These are phyloP conservation scores for Rhagologus leucostigma DNA, from an alignment of 2,113 vertebrate genomes.

Conservation along the genomic window DNA sequence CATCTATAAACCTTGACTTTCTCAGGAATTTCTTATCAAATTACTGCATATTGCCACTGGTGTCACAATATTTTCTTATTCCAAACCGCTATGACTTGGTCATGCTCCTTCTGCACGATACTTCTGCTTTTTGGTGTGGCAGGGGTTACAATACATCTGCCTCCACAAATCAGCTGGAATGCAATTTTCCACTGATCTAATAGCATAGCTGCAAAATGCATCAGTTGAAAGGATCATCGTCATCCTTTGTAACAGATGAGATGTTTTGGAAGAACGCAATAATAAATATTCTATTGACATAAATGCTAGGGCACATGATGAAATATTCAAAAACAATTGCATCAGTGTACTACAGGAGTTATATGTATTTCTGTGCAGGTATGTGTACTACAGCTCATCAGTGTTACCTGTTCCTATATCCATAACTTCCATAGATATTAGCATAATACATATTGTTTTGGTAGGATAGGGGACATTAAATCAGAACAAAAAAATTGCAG, in stretches of 20 bases:
- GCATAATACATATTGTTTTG: not conserved
- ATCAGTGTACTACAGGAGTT: not conserved
- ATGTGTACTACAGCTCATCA: fast-evolving
- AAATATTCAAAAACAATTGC: not conserved
- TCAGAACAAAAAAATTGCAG: not conserved
- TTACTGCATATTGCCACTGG: not conserved
- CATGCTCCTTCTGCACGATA: not conserved
- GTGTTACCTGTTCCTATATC: not conserved
- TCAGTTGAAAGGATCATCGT: not conserved
- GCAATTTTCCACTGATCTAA: not conserved
- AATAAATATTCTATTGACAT: not conserved
- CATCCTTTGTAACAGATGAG: not conserved
- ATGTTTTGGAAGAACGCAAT: not conserved
- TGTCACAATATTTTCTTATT: not conserved
- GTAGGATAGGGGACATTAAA: not conserved
- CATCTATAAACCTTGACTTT: not conserved
- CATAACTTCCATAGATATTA: not conserved
- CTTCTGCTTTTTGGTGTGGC: not conserved
- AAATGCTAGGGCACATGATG: not conserved
- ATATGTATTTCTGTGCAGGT: not conserved
- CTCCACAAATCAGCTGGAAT: not conserved
- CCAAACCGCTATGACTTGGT: not conserved
- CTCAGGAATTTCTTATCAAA: not conserved
- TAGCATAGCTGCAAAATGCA: not conserved
- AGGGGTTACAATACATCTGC: not conserved